A percentile compares a stretch with the other conserved stretches of the same genome.
Conservation (phyloP, 2,888 invertebrate genomes). For the Netelia virgata region DNA sequence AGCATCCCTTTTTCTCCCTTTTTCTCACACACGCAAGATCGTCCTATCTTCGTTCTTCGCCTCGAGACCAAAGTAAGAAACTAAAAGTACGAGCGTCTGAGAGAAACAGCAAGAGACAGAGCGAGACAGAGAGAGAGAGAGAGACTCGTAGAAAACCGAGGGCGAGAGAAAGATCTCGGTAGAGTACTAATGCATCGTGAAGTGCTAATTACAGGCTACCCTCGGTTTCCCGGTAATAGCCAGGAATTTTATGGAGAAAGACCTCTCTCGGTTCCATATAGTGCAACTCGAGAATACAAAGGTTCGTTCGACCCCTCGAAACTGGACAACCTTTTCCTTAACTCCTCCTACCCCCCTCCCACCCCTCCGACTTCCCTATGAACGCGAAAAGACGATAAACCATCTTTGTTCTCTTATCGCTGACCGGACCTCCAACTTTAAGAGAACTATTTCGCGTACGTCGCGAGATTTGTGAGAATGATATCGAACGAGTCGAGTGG, state of each 20-base stretch:
- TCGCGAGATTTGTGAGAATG: neutral
- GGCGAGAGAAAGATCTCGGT: conserved; percentile 43
- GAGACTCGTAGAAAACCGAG: conserved; percentile 39
- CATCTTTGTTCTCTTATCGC: conserved; percentile 14
- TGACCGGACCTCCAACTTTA: conserved; percentile 42
- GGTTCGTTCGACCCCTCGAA: conserved; percentile 30
- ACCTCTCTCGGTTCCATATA: conserved; percentile 6
- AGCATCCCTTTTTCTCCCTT: conserved; percentile 65
- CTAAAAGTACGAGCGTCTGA: neutral
- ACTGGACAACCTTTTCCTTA: conserved; percentile 15
- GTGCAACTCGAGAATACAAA: conserved; percentile 40
- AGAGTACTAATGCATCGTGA: conserved; percentile 82
- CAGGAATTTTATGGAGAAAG: conserved; percentile 79
- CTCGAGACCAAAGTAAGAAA: conserved; percentile 45
- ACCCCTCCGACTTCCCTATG: neutral
- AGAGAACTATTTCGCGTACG: conserved; percentile 43
- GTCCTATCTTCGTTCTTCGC: conserved; percentile 39
- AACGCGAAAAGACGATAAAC: conserved; percentile 29
- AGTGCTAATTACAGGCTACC: conserved; percentile 83
- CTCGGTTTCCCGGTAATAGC: conserved; percentile 79
- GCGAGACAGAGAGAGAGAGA: conserved; percentile 20
- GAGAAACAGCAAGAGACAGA: conserved; percentile 42
- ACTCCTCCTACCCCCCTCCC: neutral
- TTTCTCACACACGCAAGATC: conserved; percentile 59
- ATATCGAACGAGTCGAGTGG: conserved; percentile 9